phyloP scores from a whole-genome alignment of 1,140 invertebrate genomes.

The Rhopalosiphum maidis region DNA sequence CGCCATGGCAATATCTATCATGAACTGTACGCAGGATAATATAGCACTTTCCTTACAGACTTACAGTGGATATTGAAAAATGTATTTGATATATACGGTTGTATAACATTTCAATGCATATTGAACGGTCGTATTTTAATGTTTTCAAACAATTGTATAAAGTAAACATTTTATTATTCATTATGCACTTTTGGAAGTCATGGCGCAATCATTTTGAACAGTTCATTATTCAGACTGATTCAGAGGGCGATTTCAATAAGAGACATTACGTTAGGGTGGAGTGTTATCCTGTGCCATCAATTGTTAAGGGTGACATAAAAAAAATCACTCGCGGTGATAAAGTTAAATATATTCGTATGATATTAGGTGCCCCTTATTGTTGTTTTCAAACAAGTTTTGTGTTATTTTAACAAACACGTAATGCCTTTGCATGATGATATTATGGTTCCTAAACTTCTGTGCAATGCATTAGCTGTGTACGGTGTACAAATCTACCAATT shows the following conservation, averaged over 20 bases:
- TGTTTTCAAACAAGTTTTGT: background rate
- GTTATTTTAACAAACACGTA: background rate
- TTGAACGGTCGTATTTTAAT: background rate
- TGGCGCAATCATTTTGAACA: background rate
- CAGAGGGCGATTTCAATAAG: background rate
- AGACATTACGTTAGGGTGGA: slow-evolving; percentile 14
- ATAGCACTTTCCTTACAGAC: background rate
- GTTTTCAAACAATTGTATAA: background rate
- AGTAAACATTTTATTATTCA: background rate
- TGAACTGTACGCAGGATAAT: background rate
- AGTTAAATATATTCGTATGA: slow-evolving; percentile 6
- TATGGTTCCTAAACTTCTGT: background rate
- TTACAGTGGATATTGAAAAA: background rate
- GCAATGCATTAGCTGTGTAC: background rate
- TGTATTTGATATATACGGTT: background rate
- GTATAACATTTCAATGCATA: background rate
- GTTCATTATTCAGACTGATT: background rate
- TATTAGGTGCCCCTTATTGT: background rate
- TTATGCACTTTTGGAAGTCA: background rate
- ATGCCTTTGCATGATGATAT: background rate
- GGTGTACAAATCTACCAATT: background rate
- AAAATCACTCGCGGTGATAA: background rate
- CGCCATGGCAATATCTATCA: too few species aligned
- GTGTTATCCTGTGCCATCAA: background rate
- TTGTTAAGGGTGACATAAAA: background rate